These are phyloP conservation scores for Monochamus saltuarius DNA, from an alignment of 1,140 invertebrate species.

Conservation along the genomic window DNA sequence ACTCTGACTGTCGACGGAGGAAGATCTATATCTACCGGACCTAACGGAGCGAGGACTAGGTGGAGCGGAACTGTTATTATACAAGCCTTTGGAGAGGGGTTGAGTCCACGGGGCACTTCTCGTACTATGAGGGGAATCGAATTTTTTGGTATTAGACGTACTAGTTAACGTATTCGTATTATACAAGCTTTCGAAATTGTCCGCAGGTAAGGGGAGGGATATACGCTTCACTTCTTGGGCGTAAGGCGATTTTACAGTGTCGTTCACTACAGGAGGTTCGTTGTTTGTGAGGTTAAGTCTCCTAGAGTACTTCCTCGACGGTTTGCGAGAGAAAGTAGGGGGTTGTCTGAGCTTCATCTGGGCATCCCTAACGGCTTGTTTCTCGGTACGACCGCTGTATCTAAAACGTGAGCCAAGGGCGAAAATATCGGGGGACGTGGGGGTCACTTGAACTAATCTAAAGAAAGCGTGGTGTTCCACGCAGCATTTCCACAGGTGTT, in stretches of 20 bases:
- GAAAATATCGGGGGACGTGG: conserved; percentile 68
- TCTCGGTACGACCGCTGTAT: conserved; percentile 65
- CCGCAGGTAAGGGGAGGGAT: conserved; percentile 61
- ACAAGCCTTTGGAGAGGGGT: conserved; percentile 70
- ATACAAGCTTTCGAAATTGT: conserved; percentile 39
- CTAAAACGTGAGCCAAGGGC: conserved; percentile 68
- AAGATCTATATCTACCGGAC: conserved; percentile 61
- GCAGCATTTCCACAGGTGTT: conserved; percentile 98
- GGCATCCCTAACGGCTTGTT: conserved; percentile 63
- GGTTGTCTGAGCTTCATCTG: conserved; percentile 65
- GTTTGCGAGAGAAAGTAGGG: conserved; percentile 83
- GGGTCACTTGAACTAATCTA: conserved; percentile 79
- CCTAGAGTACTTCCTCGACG: conserved; percentile 78
- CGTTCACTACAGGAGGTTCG: conserved; percentile 6
- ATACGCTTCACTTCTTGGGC: conserved; percentile 60
- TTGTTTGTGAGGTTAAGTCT: conserved; percentile 8
- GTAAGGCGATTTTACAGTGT: conserved; percentile 44
- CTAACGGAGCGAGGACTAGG: conserved; percentile 68
- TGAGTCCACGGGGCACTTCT: conserved; percentile 81
- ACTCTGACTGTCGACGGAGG: conserved; percentile 83
- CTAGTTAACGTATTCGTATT: conserved; percentile 25
- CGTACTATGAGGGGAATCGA: conserved; percentile 76
- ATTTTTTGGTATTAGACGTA: conserved; percentile 43
- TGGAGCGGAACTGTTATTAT: conserved; percentile 60
- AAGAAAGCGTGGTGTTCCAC: conserved; percentile 99